Evolutionary conservation across 2,113 vertebrate genomes (phyloP).

Genomic region (Lanius ludovicianus): DNA sequence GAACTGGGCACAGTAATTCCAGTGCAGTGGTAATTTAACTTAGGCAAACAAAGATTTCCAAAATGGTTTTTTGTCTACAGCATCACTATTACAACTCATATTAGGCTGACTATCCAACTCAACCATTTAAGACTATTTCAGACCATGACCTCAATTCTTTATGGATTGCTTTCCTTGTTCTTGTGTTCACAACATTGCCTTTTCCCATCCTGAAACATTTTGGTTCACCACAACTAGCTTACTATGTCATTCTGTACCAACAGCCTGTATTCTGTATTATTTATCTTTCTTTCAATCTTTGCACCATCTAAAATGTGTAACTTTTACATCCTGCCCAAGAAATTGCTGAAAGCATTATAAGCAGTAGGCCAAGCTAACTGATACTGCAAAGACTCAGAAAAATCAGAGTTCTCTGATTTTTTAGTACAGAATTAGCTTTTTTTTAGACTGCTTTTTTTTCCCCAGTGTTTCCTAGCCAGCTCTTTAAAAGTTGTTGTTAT

Average conservation of each 20-base stretch:
- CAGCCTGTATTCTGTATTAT: background rate
- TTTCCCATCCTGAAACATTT: constrained; percentile 34
- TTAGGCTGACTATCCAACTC: constrained; percentile 22
- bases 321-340: background rate
- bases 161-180: constrained; percentile 48
- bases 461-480: background rate
- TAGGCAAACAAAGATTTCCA: background rate
- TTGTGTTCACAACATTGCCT: constrained; percentile 49
- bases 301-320: background rate
- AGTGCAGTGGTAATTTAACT: background rate
- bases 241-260: constrained; percentile 20
- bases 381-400: background rate
- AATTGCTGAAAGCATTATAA: background rate
- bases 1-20: background rate
- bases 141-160: constrained; percentile 59
- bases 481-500: background rate
- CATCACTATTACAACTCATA: background rate
- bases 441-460: background rate
- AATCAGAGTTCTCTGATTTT: background rate
- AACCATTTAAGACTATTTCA: constrained; percentile 41
- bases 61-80: constrained; percentile 21
- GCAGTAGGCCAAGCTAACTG: background rate
- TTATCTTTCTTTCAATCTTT: constrained; percentile 9
- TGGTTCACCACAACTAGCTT: constrained; percentile 43
- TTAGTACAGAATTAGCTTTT: background rate